Conservation (phyloP, 2,113 vertebrate species). For the Catharus minimus region DNA sequence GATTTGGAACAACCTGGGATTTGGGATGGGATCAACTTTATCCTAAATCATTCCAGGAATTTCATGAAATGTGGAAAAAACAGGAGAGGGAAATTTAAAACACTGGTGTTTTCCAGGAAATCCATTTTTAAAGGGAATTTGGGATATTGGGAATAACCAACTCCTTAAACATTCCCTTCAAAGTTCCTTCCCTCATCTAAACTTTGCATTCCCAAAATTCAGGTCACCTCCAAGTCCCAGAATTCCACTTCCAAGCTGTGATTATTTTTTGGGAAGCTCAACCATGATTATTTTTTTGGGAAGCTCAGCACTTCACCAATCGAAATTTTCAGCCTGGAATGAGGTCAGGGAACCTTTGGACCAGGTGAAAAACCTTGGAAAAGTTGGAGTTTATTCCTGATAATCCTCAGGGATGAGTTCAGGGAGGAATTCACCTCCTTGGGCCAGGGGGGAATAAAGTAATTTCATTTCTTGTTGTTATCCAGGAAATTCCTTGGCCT, state of each 20-base stretch:
- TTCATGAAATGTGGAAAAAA: accelerated
- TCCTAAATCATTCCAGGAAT: not conserved
- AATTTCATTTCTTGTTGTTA: constrained; percentile 20
- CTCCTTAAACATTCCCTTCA: not conserved
- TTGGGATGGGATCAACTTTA: not conserved
- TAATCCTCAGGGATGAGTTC: not conserved
- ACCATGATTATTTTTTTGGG: not conserved
- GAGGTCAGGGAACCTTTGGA: not conserved
- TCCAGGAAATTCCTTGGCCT: not conserved
- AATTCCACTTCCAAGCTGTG: not conserved
- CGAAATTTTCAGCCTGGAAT: not conserved
- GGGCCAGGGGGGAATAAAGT: not conserved
- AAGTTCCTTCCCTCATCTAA: not conserved
- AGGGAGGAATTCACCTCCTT: not conserved
- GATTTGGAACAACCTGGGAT: not conserved
- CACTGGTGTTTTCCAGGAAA: accelerated
- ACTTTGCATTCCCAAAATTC: not conserved
- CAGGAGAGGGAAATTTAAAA: not conserved
- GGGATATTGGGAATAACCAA: accelerated
- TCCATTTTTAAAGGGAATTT: not conserved
- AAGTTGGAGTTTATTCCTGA: not conserved
- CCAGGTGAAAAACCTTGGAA: not conserved
- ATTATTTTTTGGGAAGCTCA: not conserved
- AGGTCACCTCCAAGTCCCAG: not conserved
- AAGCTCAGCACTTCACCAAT: not conserved